Percentiles rank a stretch among this genome's conserved stretches.
Conservation (phyloP, 2,113 vertebrate species). For the Neotoma lepida region DNA sequence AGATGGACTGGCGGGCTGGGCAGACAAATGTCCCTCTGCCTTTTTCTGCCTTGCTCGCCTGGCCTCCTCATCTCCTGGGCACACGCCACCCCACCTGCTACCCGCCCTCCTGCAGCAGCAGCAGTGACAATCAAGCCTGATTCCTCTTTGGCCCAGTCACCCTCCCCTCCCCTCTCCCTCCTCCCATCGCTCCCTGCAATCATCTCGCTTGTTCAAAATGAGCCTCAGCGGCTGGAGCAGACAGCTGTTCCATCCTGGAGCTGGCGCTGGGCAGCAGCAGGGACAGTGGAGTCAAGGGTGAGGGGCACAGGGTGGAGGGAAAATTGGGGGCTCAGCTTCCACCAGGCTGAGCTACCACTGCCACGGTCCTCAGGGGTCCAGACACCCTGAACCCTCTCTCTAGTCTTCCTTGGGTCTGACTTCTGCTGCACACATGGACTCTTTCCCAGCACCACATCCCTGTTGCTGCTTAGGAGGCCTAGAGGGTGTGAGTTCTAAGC, state of each 20-base stretch:
- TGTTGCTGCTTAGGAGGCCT: not conserved
- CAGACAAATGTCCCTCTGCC: slow-evolving; percentile 55
- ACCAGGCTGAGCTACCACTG: not conserved
- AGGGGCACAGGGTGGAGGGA: not conserved
- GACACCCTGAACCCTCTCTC: not conserved
- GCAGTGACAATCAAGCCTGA: slow-evolving; percentile 61
- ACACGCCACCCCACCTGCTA: not conserved
- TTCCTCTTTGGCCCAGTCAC: slow-evolving; percentile 65
- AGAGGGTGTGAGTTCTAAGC: not conserved
- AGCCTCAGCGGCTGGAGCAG: slow-evolving; percentile 68
- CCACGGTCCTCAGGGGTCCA: not conserved
- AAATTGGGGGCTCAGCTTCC: not conserved
- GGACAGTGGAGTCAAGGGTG: not conserved
- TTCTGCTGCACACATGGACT: not conserved
- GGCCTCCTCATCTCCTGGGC: slow-evolving; percentile 34
- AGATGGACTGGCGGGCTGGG: slow-evolving; percentile 18
- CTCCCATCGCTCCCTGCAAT: slow-evolving; percentile 67
- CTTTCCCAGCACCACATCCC: not conserved
- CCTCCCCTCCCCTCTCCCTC: not conserved
- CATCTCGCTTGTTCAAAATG: slow-evolving; percentile 79
- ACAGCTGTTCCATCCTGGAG: slow-evolving; percentile 71
- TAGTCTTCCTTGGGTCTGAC: not conserved
- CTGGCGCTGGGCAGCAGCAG: slow-evolving; percentile 15
- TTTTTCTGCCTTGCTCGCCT: slow-evolving; percentile 26
- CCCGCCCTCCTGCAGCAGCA: not conserved